Conservation (phyloP, 2,888 invertebrate genomes). For the Drosophila lacicola region DNA sequence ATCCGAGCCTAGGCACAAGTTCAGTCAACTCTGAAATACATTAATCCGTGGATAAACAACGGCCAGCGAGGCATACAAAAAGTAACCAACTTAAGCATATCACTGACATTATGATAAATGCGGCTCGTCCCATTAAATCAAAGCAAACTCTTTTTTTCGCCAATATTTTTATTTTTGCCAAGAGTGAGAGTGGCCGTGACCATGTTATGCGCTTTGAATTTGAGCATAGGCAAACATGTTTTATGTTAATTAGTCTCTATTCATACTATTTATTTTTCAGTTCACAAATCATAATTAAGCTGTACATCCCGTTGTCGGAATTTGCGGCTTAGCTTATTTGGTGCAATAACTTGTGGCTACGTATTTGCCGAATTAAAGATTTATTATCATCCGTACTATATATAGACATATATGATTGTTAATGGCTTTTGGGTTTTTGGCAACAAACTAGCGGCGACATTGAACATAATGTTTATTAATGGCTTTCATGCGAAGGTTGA, state of each 20-base stretch:
- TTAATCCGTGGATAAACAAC: constrained; percentile 47
- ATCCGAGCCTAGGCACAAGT: constrained; percentile 31
- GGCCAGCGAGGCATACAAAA: constrained; percentile 3
- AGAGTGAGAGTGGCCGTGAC: constrained; percentile 61
- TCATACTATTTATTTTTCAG: constrained; percentile 15
- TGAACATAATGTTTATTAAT: constrained; percentile 39
- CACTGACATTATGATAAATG: constrained; percentile 68
- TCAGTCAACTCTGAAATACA: constrained; percentile 63
- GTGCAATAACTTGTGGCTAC: constrained; percentile 17
- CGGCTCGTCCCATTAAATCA: constrained; percentile 70
- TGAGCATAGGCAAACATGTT: constrained; percentile 53
- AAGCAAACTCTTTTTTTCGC: constrained; percentile 32
- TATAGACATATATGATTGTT: constrained; percentile 21
- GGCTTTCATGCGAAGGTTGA: constrained; percentile 25
- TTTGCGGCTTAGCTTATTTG: constrained; percentile 54
- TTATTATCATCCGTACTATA: constrained; percentile 31
- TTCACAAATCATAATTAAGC: constrained; percentile 62
- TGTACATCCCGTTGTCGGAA: constrained; percentile 45
- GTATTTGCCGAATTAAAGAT: constrained; percentile 20
- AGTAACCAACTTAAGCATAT: constrained; percentile 26
- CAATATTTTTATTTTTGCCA: constrained; percentile 16
- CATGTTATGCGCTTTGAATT: constrained; percentile 17
- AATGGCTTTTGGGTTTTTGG: constrained; percentile 13
- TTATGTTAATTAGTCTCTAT: constrained; percentile 64
- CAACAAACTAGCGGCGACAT: constrained; percentile 13